Percentiles rank a stretch among this genome's conserved stretches.
Conservation (phyloP, 1,140 invertebrate species). For the Danaus melanippus region DNA sequence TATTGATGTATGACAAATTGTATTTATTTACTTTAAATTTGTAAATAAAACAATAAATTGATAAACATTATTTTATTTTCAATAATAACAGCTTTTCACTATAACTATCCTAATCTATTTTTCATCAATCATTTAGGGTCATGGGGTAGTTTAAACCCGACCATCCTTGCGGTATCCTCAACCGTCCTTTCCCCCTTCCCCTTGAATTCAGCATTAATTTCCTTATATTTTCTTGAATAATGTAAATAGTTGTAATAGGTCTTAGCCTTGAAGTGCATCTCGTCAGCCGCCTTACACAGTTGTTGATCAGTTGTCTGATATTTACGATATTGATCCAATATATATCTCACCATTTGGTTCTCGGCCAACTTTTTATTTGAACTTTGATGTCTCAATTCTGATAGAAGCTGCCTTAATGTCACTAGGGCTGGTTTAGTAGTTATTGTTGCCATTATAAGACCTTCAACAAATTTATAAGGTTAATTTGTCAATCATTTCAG, state of each 20-base stretch:
- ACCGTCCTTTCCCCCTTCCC: slow-evolving; percentile 83
- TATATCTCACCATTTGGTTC: slow-evolving; percentile 75
- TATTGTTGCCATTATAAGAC: slow-evolving; percentile 58
- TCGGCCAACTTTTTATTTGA: slow-evolving; percentile 71
- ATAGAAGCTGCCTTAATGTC: slow-evolving; percentile 73
- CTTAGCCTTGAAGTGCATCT: slow-evolving; percentile 79
- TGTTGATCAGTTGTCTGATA: slow-evolving; percentile 85
- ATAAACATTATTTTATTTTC: not conserved
- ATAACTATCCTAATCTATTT: slow-evolving; percentile 2
- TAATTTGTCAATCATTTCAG: slow-evolving; percentile 58
- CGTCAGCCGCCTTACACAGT: slow-evolving; percentile 84
- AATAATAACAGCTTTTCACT: not conserved
- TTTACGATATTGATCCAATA: slow-evolving; percentile 80
- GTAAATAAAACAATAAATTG: slow-evolving; percentile 17
- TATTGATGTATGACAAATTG: slow-evolving; percentile 1
- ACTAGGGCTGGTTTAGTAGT: slow-evolving; percentile 66
- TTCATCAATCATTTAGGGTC: slow-evolving; percentile 74
- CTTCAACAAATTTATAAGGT: slow-evolving; percentile 57
- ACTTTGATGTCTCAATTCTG: slow-evolving; percentile 74
- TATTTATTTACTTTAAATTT: slow-evolving; percentile 16
- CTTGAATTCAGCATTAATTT: slow-evolving; percentile 80
- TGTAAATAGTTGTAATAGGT: slow-evolving; percentile 84
- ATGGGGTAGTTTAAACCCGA: slow-evolving; percentile 89
- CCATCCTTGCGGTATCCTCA: slow-evolving; percentile 84
- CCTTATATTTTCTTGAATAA: slow-evolving; percentile 77